Evolutionary conservation across 2,113 vertebrate species (phyloP).

Genomic region (Chaenocephalus aceratus): DNA sequence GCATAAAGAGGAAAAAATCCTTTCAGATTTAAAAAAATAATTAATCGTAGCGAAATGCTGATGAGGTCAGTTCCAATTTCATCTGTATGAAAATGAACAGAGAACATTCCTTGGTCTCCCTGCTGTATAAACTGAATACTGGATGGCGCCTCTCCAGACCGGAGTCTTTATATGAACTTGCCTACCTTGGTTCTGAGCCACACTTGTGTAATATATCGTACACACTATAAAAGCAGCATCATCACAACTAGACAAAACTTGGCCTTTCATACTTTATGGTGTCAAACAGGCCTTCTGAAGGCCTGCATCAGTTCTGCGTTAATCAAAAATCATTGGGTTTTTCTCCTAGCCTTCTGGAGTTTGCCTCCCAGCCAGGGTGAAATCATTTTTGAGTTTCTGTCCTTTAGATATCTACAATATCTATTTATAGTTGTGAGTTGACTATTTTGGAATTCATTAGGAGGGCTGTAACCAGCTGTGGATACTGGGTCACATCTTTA

Average conservation of each 20-base stretch:
- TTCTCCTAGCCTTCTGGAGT: not conserved
- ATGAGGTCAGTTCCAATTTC: conserved; percentile 68
- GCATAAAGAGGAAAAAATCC: not conserved
- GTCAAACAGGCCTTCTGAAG: conserved; percentile 9
- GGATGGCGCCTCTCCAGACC: conserved; percentile 61
- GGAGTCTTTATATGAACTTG: conserved; percentile 56
- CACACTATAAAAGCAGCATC: conserved; percentile 35
- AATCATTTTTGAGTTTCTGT: not conserved
- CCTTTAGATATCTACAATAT: not conserved
- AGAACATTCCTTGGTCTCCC: conserved; percentile 74
- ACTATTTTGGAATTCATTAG: not conserved
- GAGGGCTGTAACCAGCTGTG: not conserved
- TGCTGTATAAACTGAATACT: conserved; percentile 67
- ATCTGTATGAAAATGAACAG: conserved; percentile 75
- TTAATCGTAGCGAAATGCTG: conserved; percentile 55
- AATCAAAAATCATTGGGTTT: not conserved
- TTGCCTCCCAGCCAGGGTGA: not conserved
- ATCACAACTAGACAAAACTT: conserved; percentile 41
- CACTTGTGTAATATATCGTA: conserved; percentile 53
- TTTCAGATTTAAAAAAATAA: conserved; percentile 35
- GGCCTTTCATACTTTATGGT: not conserved
- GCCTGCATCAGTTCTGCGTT: not conserved
- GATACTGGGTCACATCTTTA: not conserved
- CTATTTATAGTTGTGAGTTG: not conserved
- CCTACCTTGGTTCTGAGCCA: conserved; percentile 52